phyloP scores from a whole-genome alignment of 2,113 vertebrate genomes.

The Hassar affinis region DNA sequence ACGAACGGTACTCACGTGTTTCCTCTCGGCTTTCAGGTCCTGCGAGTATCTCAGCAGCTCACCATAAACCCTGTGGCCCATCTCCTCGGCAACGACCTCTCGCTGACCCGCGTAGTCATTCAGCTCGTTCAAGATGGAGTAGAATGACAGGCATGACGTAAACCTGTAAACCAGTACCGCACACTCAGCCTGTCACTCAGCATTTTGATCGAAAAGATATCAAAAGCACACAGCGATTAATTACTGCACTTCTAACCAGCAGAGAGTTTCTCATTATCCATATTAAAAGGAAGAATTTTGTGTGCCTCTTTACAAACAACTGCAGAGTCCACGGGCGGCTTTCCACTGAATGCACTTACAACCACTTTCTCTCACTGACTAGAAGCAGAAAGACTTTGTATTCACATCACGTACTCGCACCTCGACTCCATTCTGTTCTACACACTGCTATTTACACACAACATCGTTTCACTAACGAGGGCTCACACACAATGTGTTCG shows the following conservation, averaged over 20 bases:
- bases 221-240: too few species aligned
- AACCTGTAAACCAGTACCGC: slow-evolving; percentile 78
- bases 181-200: not conserved
- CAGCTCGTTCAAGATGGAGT: slow-evolving; percentile 91
- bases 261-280: not conserved
- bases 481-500: slow-evolving; percentile 1
- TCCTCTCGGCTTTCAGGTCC: slow-evolving; percentile 92
- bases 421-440: not conserved
- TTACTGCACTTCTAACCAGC: not conserved
- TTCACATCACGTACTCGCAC: not conserved
- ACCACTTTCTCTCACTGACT: not conserved
- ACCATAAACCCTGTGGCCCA: slow-evolving; percentile 91
- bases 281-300: not conserved
- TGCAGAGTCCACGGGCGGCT: not conserved
- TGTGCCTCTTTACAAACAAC: not conserved
- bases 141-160: slow-evolving; percentile 91
- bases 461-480: not conserved
- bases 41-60: slow-evolving; percentile 95
- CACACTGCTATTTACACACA: not conserved
- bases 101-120: slow-evolving; percentile 97
- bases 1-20: slow-evolving; percentile 81
- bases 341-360: not conserved
- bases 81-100: slow-evolving; percentile 97
- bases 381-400: not conserved
- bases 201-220: not conserved